Evolutionary conservation across 2,113 vertebrate genomes (phyloP).

Genomic region (Austrofundulus limnaeus): DNA sequence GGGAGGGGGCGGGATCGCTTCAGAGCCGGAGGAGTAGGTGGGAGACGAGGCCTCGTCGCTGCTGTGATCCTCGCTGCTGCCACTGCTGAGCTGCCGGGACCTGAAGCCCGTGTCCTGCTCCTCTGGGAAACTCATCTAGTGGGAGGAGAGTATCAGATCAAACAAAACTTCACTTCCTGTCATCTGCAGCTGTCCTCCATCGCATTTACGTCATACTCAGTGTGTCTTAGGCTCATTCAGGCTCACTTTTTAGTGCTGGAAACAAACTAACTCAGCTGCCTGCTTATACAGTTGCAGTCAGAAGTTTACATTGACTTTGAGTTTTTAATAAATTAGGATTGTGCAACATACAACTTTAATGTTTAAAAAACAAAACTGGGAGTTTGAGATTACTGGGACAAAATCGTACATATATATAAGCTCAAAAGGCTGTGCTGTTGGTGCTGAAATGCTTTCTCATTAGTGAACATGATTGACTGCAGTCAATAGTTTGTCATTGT

Average conservation of each 20-base stretch:
- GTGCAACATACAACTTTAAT: no score
- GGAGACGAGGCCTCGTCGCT: conserved; percentile 92
- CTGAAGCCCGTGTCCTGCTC: conserved; percentile 85
- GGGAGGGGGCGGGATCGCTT: conserved; percentile 88
- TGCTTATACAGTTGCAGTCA: not conserved
- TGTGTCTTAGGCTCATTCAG: not conserved
- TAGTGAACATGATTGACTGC: no score
- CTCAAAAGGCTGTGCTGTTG: no score
- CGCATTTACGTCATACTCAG: no score
- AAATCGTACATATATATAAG: no score
- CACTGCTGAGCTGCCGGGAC: conserved; percentile 85
- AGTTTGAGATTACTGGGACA: no score
- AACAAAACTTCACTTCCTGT: not conserved
- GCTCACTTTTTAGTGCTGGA: not conserved
- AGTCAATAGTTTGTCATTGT: no score
- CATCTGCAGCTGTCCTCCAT: not conserved
- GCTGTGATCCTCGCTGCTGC: conserved; percentile 90
- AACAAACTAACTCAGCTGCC: not conserved
- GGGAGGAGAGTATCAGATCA: conserved; percentile 15
- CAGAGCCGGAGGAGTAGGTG: conserved; percentile 89
- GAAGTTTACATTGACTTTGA: no score
- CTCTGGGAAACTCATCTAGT: conserved; percentile 95
- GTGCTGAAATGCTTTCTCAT: no score
- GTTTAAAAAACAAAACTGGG: no score
- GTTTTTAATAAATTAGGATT: no score